phyloP scores from a whole-genome alignment of 1,140 invertebrate species.

The Polyergus mexicanus region DNA sequence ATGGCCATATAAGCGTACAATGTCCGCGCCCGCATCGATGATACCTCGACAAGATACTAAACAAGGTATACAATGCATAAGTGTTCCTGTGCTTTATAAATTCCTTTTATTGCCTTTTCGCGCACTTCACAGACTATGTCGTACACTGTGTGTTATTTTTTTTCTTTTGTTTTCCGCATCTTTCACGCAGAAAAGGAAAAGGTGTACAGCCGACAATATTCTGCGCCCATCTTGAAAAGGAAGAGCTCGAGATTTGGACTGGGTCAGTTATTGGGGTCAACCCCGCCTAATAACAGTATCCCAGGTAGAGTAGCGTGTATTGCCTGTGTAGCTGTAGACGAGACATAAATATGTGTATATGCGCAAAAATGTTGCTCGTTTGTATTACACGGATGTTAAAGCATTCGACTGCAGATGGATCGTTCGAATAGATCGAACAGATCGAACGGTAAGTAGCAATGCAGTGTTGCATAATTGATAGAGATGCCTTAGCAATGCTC shows the following conservation, averaged over 20 bases:
- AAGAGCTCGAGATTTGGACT: conserved; percentile 96
- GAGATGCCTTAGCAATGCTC: background rate
- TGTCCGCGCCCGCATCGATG: conserved; percentile 95
- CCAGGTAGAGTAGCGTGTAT: conserved; percentile 88
- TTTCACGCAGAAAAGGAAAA: conserved; percentile 93
- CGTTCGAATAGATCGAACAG: conserved; percentile 19
- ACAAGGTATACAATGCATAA: conserved; percentile 87
- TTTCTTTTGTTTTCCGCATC: conserved; percentile 56
- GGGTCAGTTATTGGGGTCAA: conserved; percentile 93
- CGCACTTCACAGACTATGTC: conserved; percentile 41
- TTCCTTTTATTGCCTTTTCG: conserved; percentile 7
- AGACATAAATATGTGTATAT: conserved; percentile 59
- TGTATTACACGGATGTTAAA: conserved; percentile 66
- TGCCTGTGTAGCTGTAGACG: conserved; percentile 72
- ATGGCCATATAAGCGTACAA: conserved; percentile 97
- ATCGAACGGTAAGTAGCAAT: conserved; percentile 50
- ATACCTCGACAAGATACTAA: conserved; percentile 92
- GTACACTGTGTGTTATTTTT: conserved; percentile 64
- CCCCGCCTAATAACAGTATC: conserved; percentile 88
- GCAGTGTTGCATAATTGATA: background rate
- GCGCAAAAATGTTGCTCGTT: conserved; percentile 71
- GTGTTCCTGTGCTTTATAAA: background rate
- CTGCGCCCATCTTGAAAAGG: conserved; percentile 95
- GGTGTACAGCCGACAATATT: conserved; percentile 95
- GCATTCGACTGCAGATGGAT: conserved; percentile 36